These are phyloP conservation scores for Anoplophora glabripennis DNA, from an alignment of 1,140 invertebrate species.

Conservation along the genomic window DNA sequence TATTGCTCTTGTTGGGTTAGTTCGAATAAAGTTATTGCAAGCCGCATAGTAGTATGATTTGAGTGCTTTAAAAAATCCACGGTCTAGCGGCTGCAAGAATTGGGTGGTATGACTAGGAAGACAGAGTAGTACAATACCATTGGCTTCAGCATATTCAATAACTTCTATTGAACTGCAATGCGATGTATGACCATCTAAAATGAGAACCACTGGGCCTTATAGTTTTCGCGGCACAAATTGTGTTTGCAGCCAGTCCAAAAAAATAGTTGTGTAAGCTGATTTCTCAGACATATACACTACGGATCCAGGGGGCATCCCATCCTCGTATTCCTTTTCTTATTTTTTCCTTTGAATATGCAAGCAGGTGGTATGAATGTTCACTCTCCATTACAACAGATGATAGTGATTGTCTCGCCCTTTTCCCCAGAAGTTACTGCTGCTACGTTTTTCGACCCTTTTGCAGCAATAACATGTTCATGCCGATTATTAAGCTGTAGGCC, in stretches of 20 bases:
- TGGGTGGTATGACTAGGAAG: slow-evolving; percentile 35
- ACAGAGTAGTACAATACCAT: slow-evolving; percentile 16
- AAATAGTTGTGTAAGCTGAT: slow-evolving; percentile 44
- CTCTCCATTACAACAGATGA: slow-evolving; percentile 34
- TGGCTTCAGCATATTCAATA: too few relatives aligned
- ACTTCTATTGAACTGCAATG: slow-evolving; percentile 30
- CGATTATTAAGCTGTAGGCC: too few relatives aligned
- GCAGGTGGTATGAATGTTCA: slow-evolving; percentile 26
- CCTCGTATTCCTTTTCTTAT: slow-evolving; percentile 42
- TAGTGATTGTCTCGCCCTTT: slow-evolving; percentile 35
- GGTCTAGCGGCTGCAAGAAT: slow-evolving; percentile 32
- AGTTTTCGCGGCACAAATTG: too few relatives aligned
- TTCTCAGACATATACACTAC: slow-evolving; percentile 44
- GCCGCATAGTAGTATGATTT: slow-evolving; percentile 21
- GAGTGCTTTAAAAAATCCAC: slow-evolving; percentile 35
- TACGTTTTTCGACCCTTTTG: not conserved
- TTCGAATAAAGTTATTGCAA: slow-evolving; percentile 24
- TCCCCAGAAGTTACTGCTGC: slow-evolving; percentile 18
- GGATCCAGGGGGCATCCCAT: slow-evolving; percentile 39
- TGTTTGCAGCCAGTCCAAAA: slow-evolving; percentile 39
- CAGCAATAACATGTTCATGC: too few relatives aligned
- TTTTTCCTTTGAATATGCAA: slow-evolving; percentile 43
- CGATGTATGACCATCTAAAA: slow-evolving; percentile 9
- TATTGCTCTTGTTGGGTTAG: slow-evolving; percentile 18
- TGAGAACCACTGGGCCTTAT: not conserved